Percentiles rank a stretch among this genome's conserved stretches.
These are phyloP conservation scores for Darevskia nairensis DNA, from an alignment of 2,797 vertebrate genomes.

Conservation along the genomic window DNA sequence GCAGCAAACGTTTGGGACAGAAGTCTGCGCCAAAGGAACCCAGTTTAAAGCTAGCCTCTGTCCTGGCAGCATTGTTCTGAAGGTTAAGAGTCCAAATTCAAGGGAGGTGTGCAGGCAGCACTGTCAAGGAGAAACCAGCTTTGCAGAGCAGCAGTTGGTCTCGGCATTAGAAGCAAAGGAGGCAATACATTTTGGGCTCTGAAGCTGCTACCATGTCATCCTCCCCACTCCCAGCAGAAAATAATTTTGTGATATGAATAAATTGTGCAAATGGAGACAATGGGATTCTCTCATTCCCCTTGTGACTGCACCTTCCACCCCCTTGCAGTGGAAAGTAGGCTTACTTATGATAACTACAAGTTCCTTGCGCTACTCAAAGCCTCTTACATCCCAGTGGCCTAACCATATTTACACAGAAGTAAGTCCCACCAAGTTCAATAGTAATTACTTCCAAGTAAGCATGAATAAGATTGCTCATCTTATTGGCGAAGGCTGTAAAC, in stretches of 20 bases:
- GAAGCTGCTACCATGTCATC: not conserved
- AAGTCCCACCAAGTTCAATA: not conserved
- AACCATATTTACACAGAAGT: not conserved
- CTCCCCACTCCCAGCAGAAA: not conserved
- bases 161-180: not conserved
- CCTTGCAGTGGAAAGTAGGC: not conserved
- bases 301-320: not conserved
- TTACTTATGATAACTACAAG: not conserved
- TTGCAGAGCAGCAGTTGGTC: not conserved
- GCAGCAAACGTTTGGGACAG: not conserved
- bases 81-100: not conserved
- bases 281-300: not conserved
- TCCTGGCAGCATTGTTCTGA: not conserved
- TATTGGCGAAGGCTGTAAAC: not conserved
- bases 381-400: not conserved
- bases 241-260: not conserved
- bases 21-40: not conserved
- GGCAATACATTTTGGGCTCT: not conserved
- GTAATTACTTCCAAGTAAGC: not conserved
- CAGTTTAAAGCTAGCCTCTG: not conserved
- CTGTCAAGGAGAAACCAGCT: not conserved
- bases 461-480: not conserved
- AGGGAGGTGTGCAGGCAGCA: not conserved
- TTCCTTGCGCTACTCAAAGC: not conserved
- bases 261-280: not conserved